Percentiles rank a stretch among this genome's conserved stretches.
Evolutionary conservation across 2,888 invertebrate genomes (phyloP).

Genomic region (Drosophila antonietae): DNA sequence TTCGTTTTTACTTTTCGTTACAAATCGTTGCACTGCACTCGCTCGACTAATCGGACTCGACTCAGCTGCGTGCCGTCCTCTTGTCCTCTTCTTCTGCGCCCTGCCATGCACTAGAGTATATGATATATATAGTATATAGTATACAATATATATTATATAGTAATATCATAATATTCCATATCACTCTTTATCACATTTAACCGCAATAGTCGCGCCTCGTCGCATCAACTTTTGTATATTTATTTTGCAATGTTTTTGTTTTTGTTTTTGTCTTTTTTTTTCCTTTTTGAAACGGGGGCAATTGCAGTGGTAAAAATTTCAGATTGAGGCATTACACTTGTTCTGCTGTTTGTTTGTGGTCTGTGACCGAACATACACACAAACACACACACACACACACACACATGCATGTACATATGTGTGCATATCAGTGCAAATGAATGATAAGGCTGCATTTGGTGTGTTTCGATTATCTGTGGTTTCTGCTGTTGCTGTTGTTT

Average conservation of each 20-base stretch:
- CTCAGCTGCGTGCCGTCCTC: not conserved
- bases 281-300: not conserved
- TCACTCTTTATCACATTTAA: slow-evolving; percentile 27
- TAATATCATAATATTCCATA: slow-evolving; percentile 7
- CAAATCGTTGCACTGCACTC: slow-evolving; percentile 13
- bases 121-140: not conserved
- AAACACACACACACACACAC: slow-evolving; percentile 2
- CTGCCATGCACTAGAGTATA: not conserved
- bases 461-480: slow-evolving; percentile 22
- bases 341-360: slow-evolving; percentile 15
- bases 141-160: not conserved
- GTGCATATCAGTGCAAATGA: slow-evolving; percentile 35
- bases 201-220: slow-evolving; percentile 7
- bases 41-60: slow-evolving; percentile 13
- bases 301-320: slow-evolving; percentile 12
- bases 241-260: slow-evolving; percentile 3
- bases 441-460: slow-evolving; percentile 50
- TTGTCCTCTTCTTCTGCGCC: not conserved
- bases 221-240: slow-evolving; percentile 4
- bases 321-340: slow-evolving; percentile 20
- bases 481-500: not conserved
- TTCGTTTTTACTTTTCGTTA: not conserved
- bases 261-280: not conserved
- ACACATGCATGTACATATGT: not conserved
- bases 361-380: not conserved